Percentiles rank a stretch among this genome's conserved stretches.
phyloP scores from a whole-genome alignment of 2,797 vertebrate genomes.

The Kryptopterus vitreolus region DNA sequence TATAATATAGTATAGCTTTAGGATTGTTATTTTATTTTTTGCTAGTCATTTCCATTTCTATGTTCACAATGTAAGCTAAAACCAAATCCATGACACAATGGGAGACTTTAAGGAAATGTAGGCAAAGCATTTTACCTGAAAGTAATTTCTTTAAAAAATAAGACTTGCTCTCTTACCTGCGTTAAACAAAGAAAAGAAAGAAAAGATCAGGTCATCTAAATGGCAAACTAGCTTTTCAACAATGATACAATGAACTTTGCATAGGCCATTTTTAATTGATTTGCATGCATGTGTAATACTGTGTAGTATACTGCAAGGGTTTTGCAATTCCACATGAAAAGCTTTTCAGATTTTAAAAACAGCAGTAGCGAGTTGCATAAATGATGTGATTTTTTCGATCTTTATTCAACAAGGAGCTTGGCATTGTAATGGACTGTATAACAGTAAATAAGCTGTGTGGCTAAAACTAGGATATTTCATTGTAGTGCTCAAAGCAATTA shows the following conservation, averaged over 20 bases:
- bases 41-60: neutral
- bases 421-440: neutral
- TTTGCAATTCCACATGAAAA: neutral
- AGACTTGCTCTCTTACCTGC: neutral
- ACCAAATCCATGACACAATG: neutral
- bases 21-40: neutral
- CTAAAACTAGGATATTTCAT: neutral
- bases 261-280: conserved; percentile 36
- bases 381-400: neutral
- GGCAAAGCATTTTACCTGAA: conserved; percentile 6
- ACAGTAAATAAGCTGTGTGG: neutral
- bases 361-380: neutral
- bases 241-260: conserved; percentile 22
- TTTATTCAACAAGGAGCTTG: neutral
- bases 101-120: conserved; percentile 11
- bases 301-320: neutral
- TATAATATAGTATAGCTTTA: neutral
- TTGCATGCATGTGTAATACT: conserved; percentile 35
- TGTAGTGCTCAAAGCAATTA: neutral
- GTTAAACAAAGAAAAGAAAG: neutral
- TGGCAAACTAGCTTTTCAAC: neutral
- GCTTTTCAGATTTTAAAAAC: neutral
- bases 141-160: conserved; percentile 25
- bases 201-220: conserved; percentile 3
- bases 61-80: conserved; percentile 6